Base-by-base conservation (phyloP, 2,797 vertebrate species). In the Propithecus perrieri region DNA sequence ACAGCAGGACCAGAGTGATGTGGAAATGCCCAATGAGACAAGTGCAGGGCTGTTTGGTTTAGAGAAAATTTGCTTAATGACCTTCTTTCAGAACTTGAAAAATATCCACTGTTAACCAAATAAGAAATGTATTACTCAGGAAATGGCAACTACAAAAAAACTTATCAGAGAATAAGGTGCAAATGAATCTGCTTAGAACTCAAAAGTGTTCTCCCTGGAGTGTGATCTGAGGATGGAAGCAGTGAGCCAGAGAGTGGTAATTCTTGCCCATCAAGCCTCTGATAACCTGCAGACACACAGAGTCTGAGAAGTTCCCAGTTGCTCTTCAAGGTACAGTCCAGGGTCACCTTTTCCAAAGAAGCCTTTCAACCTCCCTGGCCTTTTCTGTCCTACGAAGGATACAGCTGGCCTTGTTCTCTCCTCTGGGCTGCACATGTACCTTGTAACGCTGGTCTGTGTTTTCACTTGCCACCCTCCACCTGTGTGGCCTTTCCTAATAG, bases 61-160 rank as follows among this genome's bases (percentile, higher is more conserved):
- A 69, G 57, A 46, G 85, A 85, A 84, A 13, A 18, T 1, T 84
- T 74, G 35, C 86, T 35, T 18, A 46, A 7, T 86, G 81, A 87
- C 55, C 15, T 76, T 33, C 20, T 75, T 22, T 55, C 4, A 69
- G 83, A 95, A 38, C 43, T 50, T 92, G 41, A 50, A 92, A 67
- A 86, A 15, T 59, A 30, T n/a, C 33, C 7, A 7, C 41, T 33
- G 15, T 28, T 22, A 38, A 74, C 20, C 88, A 69, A 53, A 38
- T 43, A 14, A 86, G 78, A 65, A 69, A 61, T 46, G 53, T 38
- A 35, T 67, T 17, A 24, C 43, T 67, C 14, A 10, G 72, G 87
- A 85, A 91, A 50, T 43, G 84, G 38, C 74, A 48, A 15, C 38
- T 65, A 48, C 5, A 7, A 7, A 81, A 75, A 65, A 63, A 14